phyloP scores from a whole-genome alignment of 2,113 vertebrate genomes.

The Macquaria ambigua region DNA sequence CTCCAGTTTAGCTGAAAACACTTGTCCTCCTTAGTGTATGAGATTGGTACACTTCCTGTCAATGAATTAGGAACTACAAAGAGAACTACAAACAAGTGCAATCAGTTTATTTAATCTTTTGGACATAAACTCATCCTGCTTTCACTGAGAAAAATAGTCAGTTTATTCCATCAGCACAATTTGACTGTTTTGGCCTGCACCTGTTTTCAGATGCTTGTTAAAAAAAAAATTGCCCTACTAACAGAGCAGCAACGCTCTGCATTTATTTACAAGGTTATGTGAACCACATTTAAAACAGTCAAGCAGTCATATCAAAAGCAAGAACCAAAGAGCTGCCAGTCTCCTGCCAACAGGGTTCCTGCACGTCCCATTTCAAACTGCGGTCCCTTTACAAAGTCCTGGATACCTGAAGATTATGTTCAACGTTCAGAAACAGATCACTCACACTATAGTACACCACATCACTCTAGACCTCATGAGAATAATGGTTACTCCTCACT shows the following conservation, averaged over 20 bases:
- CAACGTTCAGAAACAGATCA: background rate
- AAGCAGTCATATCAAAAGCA: conserved; percentile 4
- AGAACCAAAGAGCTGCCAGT: conserved; percentile 7
- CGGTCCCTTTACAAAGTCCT: background rate
- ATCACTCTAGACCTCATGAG: background rate
- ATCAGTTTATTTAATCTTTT: conserved; percentile 57
- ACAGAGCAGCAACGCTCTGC: background rate
- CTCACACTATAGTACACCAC: background rate
- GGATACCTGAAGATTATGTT: background rate
- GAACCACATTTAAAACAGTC: conserved; percentile 1
- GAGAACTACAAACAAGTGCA: conserved; percentile 35
- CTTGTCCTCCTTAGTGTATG: background rate
- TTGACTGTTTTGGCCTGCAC: background rate
- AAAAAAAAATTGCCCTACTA: background rate
- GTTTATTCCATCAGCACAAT: background rate
- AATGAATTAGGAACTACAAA: background rate
- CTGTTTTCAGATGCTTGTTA: background rate
- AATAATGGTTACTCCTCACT: background rate
- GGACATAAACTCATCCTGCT: background rate
- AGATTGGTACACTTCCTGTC: background rate
- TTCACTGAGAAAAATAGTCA: conserved; percentile 9
- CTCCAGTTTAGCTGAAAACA: background rate
- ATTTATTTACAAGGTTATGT: conserved; percentile 38
- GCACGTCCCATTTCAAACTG: background rate
- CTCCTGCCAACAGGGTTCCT: background rate